Evolutionary conservation across 2,113 vertebrate species (phyloP).

Genomic region (Taxidea taxus): DNA sequence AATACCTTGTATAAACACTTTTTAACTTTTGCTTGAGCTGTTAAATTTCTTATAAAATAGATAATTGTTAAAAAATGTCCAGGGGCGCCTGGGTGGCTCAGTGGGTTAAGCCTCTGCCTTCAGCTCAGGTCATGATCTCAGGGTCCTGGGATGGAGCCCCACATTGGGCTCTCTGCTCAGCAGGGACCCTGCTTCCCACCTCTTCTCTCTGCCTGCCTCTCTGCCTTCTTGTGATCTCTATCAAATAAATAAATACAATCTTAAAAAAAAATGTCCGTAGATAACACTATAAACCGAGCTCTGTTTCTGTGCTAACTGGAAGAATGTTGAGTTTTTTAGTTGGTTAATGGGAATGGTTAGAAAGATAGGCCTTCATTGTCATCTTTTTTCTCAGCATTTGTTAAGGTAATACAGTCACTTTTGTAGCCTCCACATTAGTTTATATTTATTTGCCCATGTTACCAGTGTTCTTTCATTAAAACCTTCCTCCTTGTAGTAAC

Average conservation of each 20-base stretch:
- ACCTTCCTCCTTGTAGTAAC: not conserved
- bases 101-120: too few species aligned
- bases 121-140: too few species aligned
- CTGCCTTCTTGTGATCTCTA: too few species aligned
- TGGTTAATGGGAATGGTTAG: slow-evolving; percentile 11
- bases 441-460: not conserved
- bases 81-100: too few species aligned
- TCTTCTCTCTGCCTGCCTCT: too few species aligned
- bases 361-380: not conserved
- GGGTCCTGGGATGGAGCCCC: too few species aligned
- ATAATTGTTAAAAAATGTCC: not conserved
- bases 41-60: not conserved
- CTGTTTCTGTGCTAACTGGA: slow-evolving; percentile 1
- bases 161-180: too few species aligned
- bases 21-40: not conserved
- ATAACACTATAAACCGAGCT: not conserved
- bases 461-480: not conserved
- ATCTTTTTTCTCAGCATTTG: not conserved
- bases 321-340: not conserved
- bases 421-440: not conserved
- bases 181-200: too few species aligned
- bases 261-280: not conserved
- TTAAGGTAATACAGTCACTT: not conserved
- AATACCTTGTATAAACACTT: not conserved
- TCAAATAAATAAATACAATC: too few species aligned